Conservation (phyloP, 1,140 invertebrate species). For the Achatina immaculata region DNA sequence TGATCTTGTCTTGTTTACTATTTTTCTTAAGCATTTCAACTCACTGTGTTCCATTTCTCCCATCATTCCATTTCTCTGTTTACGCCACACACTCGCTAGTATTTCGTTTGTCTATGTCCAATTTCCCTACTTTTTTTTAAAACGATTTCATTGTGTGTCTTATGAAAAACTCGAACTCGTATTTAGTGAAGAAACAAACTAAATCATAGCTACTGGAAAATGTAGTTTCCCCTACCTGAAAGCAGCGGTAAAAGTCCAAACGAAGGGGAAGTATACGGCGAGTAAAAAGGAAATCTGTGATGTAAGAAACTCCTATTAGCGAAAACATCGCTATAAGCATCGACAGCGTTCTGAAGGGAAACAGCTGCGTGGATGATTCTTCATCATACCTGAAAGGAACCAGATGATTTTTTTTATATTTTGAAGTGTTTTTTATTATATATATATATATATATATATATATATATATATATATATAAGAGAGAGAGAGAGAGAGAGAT, state of each 20-base stretch:
- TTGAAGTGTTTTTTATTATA: slow-evolving; percentile 74
- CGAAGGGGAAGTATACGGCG: slow-evolving; percentile 47
- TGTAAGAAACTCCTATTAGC: slow-evolving; percentile 68
- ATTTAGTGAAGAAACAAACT: background rate
- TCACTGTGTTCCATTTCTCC: too few species aligned
- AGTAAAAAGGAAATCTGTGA: slow-evolving; percentile 73
- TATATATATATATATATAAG: slow-evolving; percentile 16
- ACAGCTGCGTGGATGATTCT: slow-evolving; percentile 76
- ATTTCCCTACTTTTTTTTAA: too few species aligned
- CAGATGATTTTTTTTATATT: slow-evolving; percentile 73
- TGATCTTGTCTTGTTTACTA: too few species aligned
- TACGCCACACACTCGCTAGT: too few species aligned
- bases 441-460: slow-evolving; percentile 19
- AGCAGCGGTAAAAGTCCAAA: slow-evolving; percentile 72
- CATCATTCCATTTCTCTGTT: too few species aligned
- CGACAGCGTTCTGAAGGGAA: slow-evolving; percentile 71
- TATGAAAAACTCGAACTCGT: too few species aligned
- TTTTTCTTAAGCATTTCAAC: too few species aligned
- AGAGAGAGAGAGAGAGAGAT: too few species aligned
- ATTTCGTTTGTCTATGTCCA: too few species aligned
- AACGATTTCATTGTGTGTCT: too few species aligned
- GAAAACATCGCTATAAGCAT: slow-evolving; percentile 79
- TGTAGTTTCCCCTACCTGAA: too few species aligned
- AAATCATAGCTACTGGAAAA: background rate
- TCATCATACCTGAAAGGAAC: slow-evolving; percentile 77